Conservation (phyloP, 1,140 invertebrate genomes). For the Tribolium castaneum region DNA sequence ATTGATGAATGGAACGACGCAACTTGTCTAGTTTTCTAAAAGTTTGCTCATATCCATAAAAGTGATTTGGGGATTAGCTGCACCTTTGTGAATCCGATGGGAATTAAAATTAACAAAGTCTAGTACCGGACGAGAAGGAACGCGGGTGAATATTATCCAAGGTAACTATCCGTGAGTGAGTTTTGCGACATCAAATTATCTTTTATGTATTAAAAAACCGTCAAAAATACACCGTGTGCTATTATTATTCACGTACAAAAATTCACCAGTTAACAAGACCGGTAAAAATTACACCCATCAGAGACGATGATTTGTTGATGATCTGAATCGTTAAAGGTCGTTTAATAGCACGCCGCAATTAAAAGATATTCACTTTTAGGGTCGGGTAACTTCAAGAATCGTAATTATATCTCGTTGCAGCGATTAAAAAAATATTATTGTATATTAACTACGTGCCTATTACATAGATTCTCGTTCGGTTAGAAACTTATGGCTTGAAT, state of each 20-base stretch:
- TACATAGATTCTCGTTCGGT: conserved; percentile 23
- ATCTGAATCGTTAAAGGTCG: conserved; percentile 38
- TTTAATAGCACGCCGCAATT: conserved; percentile 29
- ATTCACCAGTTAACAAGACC: conserved; percentile 1
- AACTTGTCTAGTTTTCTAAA: neutral
- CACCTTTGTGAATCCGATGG: neutral
- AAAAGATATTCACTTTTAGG: conserved; percentile 39
- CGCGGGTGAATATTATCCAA: conserved; percentile 13
- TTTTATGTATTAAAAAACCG: conserved; percentile 25
- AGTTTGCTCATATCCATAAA: neutral
- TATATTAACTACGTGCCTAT: conserved; percentile 25
- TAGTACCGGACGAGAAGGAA: neutral
- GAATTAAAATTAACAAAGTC: neutral
- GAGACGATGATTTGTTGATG: conserved; percentile 27
- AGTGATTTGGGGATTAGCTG: neutral
- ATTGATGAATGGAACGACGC: neutral
- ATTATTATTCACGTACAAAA: conserved; percentile 16
- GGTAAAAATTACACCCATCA: conserved; percentile 10
- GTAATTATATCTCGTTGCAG: conserved; percentile 30
- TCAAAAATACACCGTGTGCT: conserved; percentile 27
- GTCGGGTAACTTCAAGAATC: conserved; percentile 36
- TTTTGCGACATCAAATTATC: conserved; percentile 30
- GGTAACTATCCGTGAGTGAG: conserved; percentile 31
- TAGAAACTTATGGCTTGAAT: conserved; percentile 16
- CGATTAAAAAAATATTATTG: conserved; percentile 36